These are phyloP conservation scores for Oncorhynchus gorbuscha DNA, from an alignment of 2,113 vertebrate genomes.

Conservation along the genomic window DNA sequence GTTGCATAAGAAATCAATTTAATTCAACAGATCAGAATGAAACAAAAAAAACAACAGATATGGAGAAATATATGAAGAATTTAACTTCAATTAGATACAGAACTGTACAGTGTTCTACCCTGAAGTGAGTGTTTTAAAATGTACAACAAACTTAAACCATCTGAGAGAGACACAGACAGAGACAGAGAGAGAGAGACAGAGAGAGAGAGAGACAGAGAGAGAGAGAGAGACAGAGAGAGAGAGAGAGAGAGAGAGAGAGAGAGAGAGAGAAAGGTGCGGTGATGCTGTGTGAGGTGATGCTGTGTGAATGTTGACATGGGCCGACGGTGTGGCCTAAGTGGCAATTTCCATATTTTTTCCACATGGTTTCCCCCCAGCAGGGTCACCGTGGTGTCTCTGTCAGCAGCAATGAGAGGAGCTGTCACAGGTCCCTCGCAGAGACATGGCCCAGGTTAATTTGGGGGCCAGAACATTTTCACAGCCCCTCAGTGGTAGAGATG, in stretches of 20 bases:
- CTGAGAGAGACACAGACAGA: neutral
- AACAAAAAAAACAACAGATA: no score
- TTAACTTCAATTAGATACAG: no score
- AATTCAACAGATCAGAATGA: no score
- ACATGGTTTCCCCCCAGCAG: constrained; percentile 50
- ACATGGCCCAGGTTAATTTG: constrained; percentile 57
- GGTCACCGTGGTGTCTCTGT: constrained; percentile 49
- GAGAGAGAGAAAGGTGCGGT: neutral
- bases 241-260: neutral
- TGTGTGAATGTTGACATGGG: constrained; percentile 38
- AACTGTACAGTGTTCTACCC: no score
- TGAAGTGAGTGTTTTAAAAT: no score
- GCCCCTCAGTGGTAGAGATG: constrained; percentile 30
- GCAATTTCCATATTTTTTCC: constrained; percentile 66
- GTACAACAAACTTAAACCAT: neutral
- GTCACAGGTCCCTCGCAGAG: constrained; percentile 54
- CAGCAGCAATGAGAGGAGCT: constrained; percentile 52
- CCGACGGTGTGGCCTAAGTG: constrained; percentile 53
- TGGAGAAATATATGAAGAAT: no score
- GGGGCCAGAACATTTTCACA: constrained; percentile 40
- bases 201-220: no score
- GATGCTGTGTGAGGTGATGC: neutral
- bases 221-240: no score
- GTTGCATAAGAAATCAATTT: neutral
- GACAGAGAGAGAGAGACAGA: neutral